Evolutionary conservation across 2,888 invertebrate genomes (phyloP).

Genomic region (Uloborus plumipes): DNA sequence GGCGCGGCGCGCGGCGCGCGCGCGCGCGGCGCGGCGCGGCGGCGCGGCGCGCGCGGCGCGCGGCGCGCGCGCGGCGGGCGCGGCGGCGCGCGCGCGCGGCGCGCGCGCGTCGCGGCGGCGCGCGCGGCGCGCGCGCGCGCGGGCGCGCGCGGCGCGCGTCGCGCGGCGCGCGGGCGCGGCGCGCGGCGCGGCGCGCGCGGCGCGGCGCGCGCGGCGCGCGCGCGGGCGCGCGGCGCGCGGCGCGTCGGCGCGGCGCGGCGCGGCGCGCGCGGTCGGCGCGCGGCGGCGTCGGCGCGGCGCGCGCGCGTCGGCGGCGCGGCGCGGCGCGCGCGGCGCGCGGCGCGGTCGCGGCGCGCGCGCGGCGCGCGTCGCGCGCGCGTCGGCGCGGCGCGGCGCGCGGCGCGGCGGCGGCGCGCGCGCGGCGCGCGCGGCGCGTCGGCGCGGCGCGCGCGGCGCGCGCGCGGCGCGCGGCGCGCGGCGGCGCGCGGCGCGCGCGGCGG

Average conservation of each 20-base stretch:
- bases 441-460: background rate
- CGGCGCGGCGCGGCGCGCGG: background rate
- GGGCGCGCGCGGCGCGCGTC: background rate
- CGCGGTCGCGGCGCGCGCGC: background rate
- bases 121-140: background rate
- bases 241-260: background rate
- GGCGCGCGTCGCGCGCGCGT: background rate
- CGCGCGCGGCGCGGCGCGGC: background rate
- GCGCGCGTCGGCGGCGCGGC: background rate
- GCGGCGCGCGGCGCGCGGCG: background rate
- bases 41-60: background rate
- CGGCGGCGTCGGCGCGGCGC: background rate
- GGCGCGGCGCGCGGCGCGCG: background rate
- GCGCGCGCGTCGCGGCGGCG: background rate
- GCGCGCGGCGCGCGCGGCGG: background rate
- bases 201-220: background rate
- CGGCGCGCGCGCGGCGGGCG: background rate
- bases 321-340: background rate
- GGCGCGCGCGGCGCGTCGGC: background rate
- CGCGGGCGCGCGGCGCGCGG: background rate
- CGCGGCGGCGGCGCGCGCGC: background rate
- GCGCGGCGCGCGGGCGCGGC: background rate
- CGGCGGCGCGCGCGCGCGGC: background rate
- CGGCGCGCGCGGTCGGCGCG: background rate
- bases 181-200: background rate